Base-by-base conservation (phyloP, 2,113 vertebrate genomes). In the Eulemur macaco region DNA sequence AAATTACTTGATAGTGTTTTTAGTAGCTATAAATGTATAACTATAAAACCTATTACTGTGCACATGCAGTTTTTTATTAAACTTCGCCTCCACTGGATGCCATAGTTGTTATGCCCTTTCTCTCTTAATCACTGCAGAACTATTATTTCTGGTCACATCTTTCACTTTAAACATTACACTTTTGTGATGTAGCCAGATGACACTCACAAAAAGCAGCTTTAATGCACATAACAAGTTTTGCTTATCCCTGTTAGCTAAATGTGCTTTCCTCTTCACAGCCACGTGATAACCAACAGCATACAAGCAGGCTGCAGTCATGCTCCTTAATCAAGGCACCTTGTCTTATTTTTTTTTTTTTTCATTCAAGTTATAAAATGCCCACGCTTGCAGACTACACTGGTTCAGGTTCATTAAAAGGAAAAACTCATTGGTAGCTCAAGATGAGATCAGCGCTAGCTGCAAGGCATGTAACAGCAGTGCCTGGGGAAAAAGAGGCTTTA, bases 221-320 rank as follows among this genome's bases (percentile, higher is more conserved):
- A 11, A 60, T 17, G 18, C 21, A 6, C 1, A 0, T 1, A 8
- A 2, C 8, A 12, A 6, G 17, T 20, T 50, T 12, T 31, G 1
- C 8, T 63, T 39, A 2, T 6, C 9, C 27, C 42, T 11, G 4
- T 73, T 54, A 66, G 25, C 37, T 42, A 39, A 39, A 25, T 0
- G 5, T 3, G 2, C n/a, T 1, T 20, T 82, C 9, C 20, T 66
- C 37, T n/a, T 34, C 14, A 15, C 3, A 5, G 42, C 15, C 21
- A 17, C 21, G 23, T 12, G 73, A 1, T 31, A 63, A 56, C 18
- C 56, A 34, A 3, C 1, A 5, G 34, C 31, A 47, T 18, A 39
- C 68, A n/a, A 37, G 34, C 18, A 14, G 31, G 31, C 66, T 50
- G 15, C 34, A 5, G 1, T 13, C 27, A 27, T 8, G 17, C 7